phyloP scores from a whole-genome alignment of 2,888 invertebrate genomes.

The Metacarcinus magister region DNA sequence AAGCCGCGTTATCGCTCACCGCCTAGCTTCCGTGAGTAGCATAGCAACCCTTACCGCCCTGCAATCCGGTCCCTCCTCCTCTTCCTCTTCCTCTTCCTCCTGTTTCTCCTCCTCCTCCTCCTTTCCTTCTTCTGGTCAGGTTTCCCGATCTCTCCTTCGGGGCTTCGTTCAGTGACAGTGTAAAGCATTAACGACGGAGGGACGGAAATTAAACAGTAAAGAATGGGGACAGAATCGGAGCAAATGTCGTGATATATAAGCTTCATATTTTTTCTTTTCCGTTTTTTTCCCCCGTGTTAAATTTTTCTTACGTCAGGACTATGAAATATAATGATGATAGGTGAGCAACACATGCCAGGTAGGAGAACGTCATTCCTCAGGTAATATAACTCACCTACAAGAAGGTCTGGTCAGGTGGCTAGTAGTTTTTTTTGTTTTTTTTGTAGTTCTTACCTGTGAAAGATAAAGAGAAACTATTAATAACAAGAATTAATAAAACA shows the following conservation, averaged over 20 bases:
- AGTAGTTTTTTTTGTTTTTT: not conserved
- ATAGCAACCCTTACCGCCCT: not conserved
- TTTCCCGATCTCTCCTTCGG: constrained; percentile 39
- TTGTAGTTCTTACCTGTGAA: constrained; percentile 50
- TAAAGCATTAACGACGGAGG: not conserved
- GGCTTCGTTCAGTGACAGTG: constrained; percentile 36
- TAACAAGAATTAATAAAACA: not conserved
- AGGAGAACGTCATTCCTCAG: not conserved
- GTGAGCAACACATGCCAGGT: not conserved
- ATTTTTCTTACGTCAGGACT: not conserved
- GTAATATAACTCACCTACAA: not conserved
- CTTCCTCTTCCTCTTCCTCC: not conserved
- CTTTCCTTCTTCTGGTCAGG: constrained; percentile 9
- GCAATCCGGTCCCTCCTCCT: not conserved
- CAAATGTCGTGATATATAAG: not conserved
- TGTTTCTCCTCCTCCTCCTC: not conserved
- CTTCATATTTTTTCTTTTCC: not conserved
- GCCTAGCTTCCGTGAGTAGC: not conserved
- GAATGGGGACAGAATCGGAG: not conserved
- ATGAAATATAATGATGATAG: constrained; percentile 40
- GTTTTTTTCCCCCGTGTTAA: not conserved
- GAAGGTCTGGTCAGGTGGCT: not conserved
- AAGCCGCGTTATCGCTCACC: not conserved
- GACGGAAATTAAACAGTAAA: constrained; percentile 9
- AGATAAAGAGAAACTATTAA: not conserved